A percentile compares a stretch with the other conserved stretches of the same genome.
Conservation (phyloP, 2,888 invertebrate species). For the Sthenelais limicola region DNA sequence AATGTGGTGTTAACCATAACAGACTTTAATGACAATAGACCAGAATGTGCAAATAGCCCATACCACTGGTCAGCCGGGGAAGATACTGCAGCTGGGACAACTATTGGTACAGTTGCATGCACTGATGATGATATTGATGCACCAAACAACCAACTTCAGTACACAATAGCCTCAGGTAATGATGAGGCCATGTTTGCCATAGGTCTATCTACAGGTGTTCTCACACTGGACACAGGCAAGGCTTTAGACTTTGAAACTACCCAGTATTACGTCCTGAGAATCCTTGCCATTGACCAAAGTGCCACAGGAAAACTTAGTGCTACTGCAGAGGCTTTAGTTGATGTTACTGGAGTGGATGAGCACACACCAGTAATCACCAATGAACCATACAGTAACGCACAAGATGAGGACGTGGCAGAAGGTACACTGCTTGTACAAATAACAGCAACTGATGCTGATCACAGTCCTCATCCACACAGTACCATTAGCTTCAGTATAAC, state of each 20-base stretch:
- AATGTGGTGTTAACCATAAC: conserved; percentile 35
- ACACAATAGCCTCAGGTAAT: conserved; percentile 38
- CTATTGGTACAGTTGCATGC: conserved; percentile 28
- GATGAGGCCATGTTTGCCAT: conserved; percentile 31
- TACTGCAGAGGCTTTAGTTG: neutral
- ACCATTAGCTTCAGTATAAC: neutral
- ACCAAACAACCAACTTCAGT: conserved; percentile 17
- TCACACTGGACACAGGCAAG: neutral
- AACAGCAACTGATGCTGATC: conserved; percentile 60
- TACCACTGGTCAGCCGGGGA: conserved; percentile 19
- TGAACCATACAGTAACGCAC: neutral
- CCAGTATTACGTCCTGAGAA: neutral
- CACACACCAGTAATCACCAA: neutral
- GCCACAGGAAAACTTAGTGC: neutral
- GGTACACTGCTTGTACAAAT: conserved; percentile 55
- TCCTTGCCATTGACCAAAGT: neutral
- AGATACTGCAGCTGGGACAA: neutral
- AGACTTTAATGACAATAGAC: conserved; percentile 43
- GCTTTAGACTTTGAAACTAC: conserved; percentile 17
- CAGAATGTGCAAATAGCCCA: conserved; percentile 23
- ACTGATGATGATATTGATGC: conserved; percentile 39
- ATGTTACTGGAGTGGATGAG: neutral
- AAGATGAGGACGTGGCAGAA: conserved; percentile 54
- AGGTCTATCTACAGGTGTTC: neutral
- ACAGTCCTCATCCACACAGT: conserved; percentile 51